Percentiles rank a stretch among this genome's conserved stretches.
These are phyloP conservation scores for Seira ritae DNA, from an alignment of 2,888 invertebrate species.

Conservation along the genomic window DNA sequence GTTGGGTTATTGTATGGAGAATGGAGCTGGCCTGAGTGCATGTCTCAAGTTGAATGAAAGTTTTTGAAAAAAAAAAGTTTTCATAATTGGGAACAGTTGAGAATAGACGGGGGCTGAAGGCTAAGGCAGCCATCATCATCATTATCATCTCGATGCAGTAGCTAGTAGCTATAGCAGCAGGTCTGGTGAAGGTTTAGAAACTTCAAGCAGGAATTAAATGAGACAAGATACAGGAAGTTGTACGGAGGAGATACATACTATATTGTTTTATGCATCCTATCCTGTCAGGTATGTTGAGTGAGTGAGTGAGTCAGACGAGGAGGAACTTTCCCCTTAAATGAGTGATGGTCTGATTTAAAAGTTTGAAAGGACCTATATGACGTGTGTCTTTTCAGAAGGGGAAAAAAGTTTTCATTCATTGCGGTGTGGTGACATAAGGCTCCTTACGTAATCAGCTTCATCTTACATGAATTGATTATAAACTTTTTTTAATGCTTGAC, in stretches of 20 bases:
- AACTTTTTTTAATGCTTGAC: neutral
- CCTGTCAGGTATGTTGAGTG: neutral
- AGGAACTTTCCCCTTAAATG: neutral
- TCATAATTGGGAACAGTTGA: neutral
- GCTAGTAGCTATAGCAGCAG: too few species aligned
- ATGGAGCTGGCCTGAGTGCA: too few species aligned
- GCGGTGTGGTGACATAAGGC: neutral
- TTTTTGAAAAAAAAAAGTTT: neutral
- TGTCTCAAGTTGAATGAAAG: slow-evolving; percentile 2
- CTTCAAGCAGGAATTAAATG: neutral
- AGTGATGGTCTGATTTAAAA: slow-evolving; percentile 13
- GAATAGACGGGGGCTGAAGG: neutral
- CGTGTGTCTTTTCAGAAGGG: neutral
- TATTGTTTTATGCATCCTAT: neutral
- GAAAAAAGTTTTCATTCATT: neutral
- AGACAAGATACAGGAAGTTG: slow-evolving; percentile 13
- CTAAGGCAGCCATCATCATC: too few species aligned
- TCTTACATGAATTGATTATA: slow-evolving; percentile 13
- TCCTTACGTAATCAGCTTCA: neutral
- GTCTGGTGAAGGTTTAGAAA: neutral
- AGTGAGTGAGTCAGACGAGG: neutral
- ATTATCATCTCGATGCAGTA: too few species aligned
- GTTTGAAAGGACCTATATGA: neutral
- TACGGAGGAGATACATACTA: neutral
- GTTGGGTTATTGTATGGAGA: too few species aligned